Conservation (phyloP, 2,113 vertebrate species). For the Glaucomys volans region DNA sequence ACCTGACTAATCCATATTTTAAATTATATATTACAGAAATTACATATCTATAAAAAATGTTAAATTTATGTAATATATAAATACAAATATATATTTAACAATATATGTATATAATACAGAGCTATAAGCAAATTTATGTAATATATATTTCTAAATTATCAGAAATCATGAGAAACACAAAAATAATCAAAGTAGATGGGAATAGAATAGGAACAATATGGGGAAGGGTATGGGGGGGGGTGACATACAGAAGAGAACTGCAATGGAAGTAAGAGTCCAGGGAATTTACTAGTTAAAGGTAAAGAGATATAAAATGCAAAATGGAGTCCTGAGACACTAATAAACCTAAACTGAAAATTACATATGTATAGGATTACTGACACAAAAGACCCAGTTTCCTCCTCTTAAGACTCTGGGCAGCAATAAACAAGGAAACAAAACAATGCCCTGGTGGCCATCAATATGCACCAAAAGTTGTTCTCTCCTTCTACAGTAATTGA, state of each 20-base stretch:
- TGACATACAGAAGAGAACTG: not conserved
- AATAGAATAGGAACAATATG: not conserved
- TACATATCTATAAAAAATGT: not conserved
- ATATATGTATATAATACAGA: not conserved
- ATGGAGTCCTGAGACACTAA: not conserved
- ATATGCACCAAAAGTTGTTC: not conserved
- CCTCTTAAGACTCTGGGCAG: not conserved
- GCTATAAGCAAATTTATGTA: not conserved
- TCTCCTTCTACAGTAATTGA: not conserved
- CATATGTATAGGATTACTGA: not conserved
- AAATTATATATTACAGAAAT: not conserved
- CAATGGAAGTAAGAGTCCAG: not conserved
- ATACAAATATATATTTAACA: not conserved
- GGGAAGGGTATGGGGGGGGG: too few species aligned
- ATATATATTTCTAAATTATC: not conserved
- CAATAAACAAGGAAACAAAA: not conserved
- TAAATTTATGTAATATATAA: not conserved
- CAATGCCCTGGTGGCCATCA: not conserved
- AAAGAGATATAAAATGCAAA: not conserved
- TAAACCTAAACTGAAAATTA: not conserved
- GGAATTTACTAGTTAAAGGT: not conserved
- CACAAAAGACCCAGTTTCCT: not conserved
- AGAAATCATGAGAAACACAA: constrained; percentile 38
- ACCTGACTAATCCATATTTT: not conserved
- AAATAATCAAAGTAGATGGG: not conserved